Evolutionary conservation across 2,113 vertebrate genomes (phyloP).

Genomic region (Marmota flaviventris): DNA sequence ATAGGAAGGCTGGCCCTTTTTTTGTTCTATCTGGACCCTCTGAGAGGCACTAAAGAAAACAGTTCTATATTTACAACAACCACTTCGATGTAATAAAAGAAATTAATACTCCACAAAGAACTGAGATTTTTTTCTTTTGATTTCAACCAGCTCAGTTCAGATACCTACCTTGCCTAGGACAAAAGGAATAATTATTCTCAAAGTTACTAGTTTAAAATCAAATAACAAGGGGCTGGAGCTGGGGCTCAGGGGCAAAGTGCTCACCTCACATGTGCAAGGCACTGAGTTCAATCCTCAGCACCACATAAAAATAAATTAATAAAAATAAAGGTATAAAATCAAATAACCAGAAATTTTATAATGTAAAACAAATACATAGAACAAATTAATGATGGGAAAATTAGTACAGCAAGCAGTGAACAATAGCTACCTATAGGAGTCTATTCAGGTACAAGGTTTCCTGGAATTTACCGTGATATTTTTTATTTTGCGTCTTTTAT

Average conservation of each 20-base stretch:
- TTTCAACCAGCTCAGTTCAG: constrained; percentile 41
- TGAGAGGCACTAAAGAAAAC: not conserved
- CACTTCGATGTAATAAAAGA: not conserved
- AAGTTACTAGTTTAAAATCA: constrained; percentile 54
- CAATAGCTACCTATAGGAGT: not conserved
- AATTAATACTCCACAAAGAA: not conserved
- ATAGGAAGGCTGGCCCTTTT: not conserved
- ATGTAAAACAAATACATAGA: not conserved
- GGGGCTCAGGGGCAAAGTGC: too few relatives aligned
- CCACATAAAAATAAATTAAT: too few relatives aligned
- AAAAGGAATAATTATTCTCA: constrained; percentile 36
- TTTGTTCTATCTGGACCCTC: not conserved
- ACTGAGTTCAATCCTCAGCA: too few relatives aligned
- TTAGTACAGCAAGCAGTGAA: not conserved
- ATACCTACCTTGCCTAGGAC: not conserved
- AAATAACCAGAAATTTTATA: constrained; percentile 46
- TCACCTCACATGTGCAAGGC: too few relatives aligned
- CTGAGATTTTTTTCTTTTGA: constrained; percentile 27
- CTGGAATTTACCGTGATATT: not conserved
- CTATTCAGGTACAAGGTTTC: not conserved
- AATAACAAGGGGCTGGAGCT: not conserved
- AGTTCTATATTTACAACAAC: constrained; percentile 21
- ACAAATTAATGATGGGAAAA: not conserved
- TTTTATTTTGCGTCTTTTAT: constrained; percentile 46
- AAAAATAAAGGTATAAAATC: not conserved